Evolutionary conservation across 2,888 invertebrate genomes (phyloP).

Genomic region (Cheilosia soror): DNA sequence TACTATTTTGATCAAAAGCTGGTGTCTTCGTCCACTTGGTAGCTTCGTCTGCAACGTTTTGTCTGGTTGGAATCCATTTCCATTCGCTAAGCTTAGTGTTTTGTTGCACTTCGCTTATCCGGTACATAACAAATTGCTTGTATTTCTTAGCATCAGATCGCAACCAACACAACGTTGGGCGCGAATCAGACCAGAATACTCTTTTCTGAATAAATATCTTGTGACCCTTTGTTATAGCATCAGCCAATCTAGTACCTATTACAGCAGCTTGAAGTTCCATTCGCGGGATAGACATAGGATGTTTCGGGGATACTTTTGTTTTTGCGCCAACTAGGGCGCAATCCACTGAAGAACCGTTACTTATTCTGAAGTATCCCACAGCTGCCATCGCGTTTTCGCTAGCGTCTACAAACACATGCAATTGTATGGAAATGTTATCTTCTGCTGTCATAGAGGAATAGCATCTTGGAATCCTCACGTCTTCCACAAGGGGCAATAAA

Average conservation of each 20-base stretch:
- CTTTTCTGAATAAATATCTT: background rate
- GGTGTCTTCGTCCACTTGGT: constrained; percentile 12
- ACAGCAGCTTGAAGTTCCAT: constrained; percentile 76
- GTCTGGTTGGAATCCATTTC: constrained; percentile 11
- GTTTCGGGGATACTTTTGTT: constrained; percentile 76
- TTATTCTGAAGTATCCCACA: constrained; percentile 75
- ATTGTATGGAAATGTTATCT: too few relatives aligned
- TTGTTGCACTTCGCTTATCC: background rate
- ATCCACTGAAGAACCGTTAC: constrained; percentile 2
- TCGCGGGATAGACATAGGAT: constrained; percentile 72
- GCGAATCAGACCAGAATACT: background rate
- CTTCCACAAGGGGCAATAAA: too few relatives aligned
- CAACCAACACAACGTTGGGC: constrained; percentile 23
- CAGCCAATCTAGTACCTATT: constrained; percentile 63
- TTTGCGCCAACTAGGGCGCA: constrained; percentile 70
- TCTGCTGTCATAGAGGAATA: too few relatives aligned
- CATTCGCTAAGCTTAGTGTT: constrained; percentile 5
- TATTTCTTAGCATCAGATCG: constrained; percentile 3
- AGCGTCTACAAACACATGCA: too few relatives aligned
- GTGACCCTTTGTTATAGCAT: constrained; percentile 3
- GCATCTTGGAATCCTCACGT: too few relatives aligned
- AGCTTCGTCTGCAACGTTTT: constrained; percentile 11
- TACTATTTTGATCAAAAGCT: background rate
- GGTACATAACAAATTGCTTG: constrained; percentile 12
- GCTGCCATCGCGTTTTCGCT: constrained; percentile 75